A percentile compares a stretch with the other conserved stretches of the same genome.
These are phyloP conservation scores for Scaptomyza parva DNA, from an alignment of 2,888 invertebrate species.

Conservation along the genomic window DNA sequence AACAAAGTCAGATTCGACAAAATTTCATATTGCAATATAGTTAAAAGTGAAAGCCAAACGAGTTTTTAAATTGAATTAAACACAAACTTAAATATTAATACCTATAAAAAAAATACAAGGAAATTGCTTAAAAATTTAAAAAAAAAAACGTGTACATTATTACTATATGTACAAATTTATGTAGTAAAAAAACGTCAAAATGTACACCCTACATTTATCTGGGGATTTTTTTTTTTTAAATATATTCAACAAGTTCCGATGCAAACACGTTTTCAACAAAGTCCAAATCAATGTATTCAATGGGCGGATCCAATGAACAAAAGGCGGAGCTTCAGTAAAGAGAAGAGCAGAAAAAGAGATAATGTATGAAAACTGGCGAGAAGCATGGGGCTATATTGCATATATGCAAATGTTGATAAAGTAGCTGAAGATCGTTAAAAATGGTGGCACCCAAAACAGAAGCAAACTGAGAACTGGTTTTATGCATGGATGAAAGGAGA, in stretches of 20 bases:
- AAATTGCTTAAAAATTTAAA: too few relatives aligned
- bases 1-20: too few relatives aligned
- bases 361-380: background rate
- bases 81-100: too few relatives aligned
- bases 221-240: background rate
- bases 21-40: too few relatives aligned
- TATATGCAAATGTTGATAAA: conserved; percentile 66
- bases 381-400: conserved; percentile 4
- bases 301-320: conserved; percentile 24
- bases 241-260: conserved; percentile 14
- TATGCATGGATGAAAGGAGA: conserved; percentile 74
- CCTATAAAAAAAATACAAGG: too few relatives aligned
- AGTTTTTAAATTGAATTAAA: too few relatives aligned
- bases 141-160: too few relatives aligned
- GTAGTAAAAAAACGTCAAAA: too few relatives aligned
- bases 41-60: too few relatives aligned
- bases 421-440: conserved; percentile 50
- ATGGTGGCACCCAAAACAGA: conserved; percentile 75
- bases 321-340: conserved; percentile 37
- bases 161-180: too few relatives aligned
- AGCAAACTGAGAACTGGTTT: conserved; percentile 66
- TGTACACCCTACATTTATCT: too few relatives aligned
- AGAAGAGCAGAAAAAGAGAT: background rate
- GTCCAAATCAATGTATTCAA: background rate
- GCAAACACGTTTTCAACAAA: conserved; percentile 27